Base-by-base conservation (phyloP, 1,140 invertebrate genomes). In the Drosophila kikkawai region DNA sequence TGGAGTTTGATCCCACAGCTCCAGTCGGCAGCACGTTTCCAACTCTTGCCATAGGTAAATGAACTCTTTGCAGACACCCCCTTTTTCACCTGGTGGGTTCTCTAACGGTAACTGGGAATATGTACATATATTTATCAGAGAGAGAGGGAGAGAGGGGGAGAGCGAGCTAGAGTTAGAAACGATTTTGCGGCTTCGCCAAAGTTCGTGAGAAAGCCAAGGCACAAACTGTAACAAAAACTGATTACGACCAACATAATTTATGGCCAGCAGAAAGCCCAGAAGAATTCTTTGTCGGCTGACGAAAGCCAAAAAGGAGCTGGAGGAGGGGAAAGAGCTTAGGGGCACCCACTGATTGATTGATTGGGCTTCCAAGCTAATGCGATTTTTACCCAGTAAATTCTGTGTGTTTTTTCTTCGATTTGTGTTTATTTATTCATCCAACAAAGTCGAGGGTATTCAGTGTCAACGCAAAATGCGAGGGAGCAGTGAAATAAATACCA, bases 191-290 rank as follows among this genome's bases (percentile, higher is more conserved):
- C 75, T 77, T 76, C 44, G 67, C 66, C 58, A 79, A 79, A 79
- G 59, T 73, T 79, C 84, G 77, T 88, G 80, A 84, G 77, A 87
- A 87, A 64, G 55, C 37, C 75, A 36, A 51, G 48, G 47, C 41
- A 74, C 70, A 85, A 88, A 88, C 85, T 90, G 85, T 88, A 88
- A 84, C 84, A 81, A 84, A 84, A 87, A 80, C 70, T 84, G 84
- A 88, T 87, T 87, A 88, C 84, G 80, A 39, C 75, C 75, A 79
- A 70, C 66, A 78, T 88, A 78, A 88, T 87, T 88, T 87, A 87
- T 87, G 84, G 80, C 61, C 77, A 58, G 57, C 76, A 57, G 19
- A 70, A 70, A 83, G 66, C 70, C 77, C 60, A 77, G 71, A 80
- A 80, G 84, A 80, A 76, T 75, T 70, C 66, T 76, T 45, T 83